phyloP scores from a whole-genome alignment of 2,797 vertebrate genomes.

The Mycteria americana region DNA sequence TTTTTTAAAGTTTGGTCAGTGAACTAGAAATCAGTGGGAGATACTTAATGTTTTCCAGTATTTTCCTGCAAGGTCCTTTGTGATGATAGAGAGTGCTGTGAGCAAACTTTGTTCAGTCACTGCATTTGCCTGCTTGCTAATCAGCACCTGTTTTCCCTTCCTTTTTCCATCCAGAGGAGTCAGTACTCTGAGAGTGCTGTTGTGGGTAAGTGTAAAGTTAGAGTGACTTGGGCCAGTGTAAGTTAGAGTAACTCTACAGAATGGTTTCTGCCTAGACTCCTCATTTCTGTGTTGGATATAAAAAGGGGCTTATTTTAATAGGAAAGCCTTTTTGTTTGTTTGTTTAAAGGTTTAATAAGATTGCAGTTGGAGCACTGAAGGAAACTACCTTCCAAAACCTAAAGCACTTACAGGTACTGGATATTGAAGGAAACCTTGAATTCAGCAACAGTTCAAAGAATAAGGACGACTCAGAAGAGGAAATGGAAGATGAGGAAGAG shows the following conservation, averaged over 20 bases:
- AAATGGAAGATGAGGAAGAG: slow-evolving; percentile 73
- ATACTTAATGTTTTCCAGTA: not conserved
- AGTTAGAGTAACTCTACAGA: not conserved
- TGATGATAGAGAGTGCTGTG: not conserved
- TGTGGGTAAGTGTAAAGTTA: not conserved
- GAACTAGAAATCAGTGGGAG: not conserved
- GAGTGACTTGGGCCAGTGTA: not conserved
- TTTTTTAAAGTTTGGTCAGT: not conserved
- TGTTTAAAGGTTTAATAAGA: slow-evolving; percentile 86
- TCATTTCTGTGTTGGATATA: not conserved
- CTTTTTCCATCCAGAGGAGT: not conserved
- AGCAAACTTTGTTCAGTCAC: not conserved
- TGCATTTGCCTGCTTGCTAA: not conserved
- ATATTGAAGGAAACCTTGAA: slow-evolving; percentile 85
- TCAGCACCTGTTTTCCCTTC: not conserved
- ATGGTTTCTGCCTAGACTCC: not conserved
- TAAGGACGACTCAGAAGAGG: slow-evolving; percentile 66
- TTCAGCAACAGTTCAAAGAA: slow-evolving; percentile 72
- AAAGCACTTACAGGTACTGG: slow-evolving; percentile 87
- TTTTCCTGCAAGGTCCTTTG: not conserved
- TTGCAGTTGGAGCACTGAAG: slow-evolving; percentile 84
- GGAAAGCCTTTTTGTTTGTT: not conserved
- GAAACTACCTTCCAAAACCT: slow-evolving; percentile 88
- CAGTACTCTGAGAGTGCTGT: not conserved
- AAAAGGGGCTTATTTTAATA: not conserved